Base-by-base conservation (phyloP, 2,888 invertebrate species). In the Himalopsyche kuldschensis region DNA sequence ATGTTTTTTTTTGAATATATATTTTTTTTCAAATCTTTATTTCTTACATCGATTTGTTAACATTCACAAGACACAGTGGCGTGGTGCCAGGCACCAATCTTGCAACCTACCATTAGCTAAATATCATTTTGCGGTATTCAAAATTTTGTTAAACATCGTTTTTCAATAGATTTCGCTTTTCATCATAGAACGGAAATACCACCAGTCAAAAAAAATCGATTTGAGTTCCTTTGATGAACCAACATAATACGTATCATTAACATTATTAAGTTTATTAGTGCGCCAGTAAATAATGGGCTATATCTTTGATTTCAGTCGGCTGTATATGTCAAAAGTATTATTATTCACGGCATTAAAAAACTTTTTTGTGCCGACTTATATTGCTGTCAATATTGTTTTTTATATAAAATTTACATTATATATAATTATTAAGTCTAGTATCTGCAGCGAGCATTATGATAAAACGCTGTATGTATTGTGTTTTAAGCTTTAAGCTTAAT, bases 11-110 rank as follows among this genome's bases (percentile, higher is more conserved):
- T 11, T 27, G 30, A 11, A 69, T 1, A 24, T 30, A 15, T 55
- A 41, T 78, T 41, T 78, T 46, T 24, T 47, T 47, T 78, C 46
- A 27, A 24, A 27, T 30, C 24, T 69, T 69, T 55, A 15, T 69
- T 0, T 69, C 15, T 69, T 3, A 27, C 20, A 27, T 30, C 69
- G 69, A 69, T 69, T 69, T 27, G 20, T 69, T 10, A 69, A 69
- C 30, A 69, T 27, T 5, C 30, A 11, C 11, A 27, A 3, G 69
- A 69, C 69, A 27, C 27, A 48, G 27, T 27, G 32, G 78, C 48
- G 8, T 41, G 31, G 84, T 83, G 82, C 84, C 84, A 75, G 84
- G 84, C 81, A 84, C 84, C 81, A 81, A 80, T 76, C 79, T 81
- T 24, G 30, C 35, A 78, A 69, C 75, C 69, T 75, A 41, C 76